These are phyloP conservation scores for Sebastes minor DNA, from an alignment of 2,797 vertebrate species.

Conservation along the genomic window DNA sequence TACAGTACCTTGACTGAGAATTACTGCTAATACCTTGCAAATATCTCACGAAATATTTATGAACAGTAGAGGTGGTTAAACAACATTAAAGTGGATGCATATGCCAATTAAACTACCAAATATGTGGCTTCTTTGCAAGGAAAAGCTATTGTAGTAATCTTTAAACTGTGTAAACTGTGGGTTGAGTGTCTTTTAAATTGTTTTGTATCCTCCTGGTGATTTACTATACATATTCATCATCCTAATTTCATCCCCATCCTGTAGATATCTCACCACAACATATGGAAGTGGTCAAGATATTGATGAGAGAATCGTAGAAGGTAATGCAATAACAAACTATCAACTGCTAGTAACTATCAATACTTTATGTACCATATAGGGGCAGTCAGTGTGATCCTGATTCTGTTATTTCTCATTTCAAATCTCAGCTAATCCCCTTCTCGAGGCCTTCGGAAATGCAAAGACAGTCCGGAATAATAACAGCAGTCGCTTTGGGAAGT, in stretches of 20 bases:
- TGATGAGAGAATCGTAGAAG: conserved; percentile 99
- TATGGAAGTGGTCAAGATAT: conserved; percentile 98
- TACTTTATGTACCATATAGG: neutral
- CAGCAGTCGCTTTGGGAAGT: conserved; percentile 99
- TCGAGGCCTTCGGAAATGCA: conserved; percentile 98
- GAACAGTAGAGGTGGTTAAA: neutral
- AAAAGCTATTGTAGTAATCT: neutral
- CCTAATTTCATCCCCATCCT: conserved; percentile 35
- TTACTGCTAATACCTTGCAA: neutral
- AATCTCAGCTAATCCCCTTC: conserved; percentile 91
- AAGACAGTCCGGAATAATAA: conserved; percentile 99
- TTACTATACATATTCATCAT: neutral
- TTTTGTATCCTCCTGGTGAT: neutral
- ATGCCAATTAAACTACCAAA: neutral
- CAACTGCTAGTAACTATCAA: neutral
- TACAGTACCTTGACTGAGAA: neutral
- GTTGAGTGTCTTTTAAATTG: neutral
- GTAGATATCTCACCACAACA: conserved; percentile 95
- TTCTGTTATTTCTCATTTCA: neutral
- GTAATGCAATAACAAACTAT: conserved; percentile 66
- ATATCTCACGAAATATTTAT: rapidly evolving
- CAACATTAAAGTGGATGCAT: neutral
- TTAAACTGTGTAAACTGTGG: neutral
- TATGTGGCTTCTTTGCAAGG: neutral
- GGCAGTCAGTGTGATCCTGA: neutral